phyloP scores from a whole-genome alignment of 2,888 invertebrate genomes.

The Taphrorychus bicolor region DNA sequence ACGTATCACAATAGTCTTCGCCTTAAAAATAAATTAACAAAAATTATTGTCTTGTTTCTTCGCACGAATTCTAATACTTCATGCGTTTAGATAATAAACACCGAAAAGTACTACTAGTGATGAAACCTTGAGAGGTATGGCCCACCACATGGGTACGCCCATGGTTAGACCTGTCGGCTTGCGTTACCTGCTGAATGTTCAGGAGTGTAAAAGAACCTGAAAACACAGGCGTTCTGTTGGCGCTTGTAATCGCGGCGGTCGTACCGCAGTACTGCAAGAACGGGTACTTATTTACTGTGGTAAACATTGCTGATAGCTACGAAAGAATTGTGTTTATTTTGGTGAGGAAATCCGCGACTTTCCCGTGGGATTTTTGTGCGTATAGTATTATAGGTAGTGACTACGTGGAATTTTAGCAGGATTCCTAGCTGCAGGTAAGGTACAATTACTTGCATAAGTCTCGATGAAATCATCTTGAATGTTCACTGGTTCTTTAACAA shows the following conservation, averaged over 20 bases:
- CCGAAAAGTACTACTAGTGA: not conserved
- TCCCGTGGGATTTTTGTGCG: not conserved
- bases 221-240: conserved; percentile 29
- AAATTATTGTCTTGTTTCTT: no score
- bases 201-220: conserved; percentile 31
- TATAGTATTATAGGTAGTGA: not conserved
- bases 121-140: no score
- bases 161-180: conserved; percentile 23
- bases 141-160: conserved; percentile 14
- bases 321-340: not conserved
- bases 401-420: not conserved
- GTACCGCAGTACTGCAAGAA: not conserved
- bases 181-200: conserved; percentile 17
- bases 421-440: not conserved
- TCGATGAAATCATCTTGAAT: no score
- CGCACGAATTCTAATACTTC: no score
- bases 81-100: no score
- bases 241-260: conserved; percentile 17
- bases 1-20: not conserved
- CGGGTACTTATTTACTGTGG: not conserved
- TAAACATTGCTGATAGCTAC: not conserved
- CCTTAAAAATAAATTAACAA: no score
- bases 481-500: not conserved
- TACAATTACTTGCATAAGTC: no score
- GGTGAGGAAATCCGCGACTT: not conserved